These are phyloP conservation scores for Ginglymostoma cirratum DNA, from an alignment of 2,113 vertebrate species.

Conservation along the genomic window DNA sequence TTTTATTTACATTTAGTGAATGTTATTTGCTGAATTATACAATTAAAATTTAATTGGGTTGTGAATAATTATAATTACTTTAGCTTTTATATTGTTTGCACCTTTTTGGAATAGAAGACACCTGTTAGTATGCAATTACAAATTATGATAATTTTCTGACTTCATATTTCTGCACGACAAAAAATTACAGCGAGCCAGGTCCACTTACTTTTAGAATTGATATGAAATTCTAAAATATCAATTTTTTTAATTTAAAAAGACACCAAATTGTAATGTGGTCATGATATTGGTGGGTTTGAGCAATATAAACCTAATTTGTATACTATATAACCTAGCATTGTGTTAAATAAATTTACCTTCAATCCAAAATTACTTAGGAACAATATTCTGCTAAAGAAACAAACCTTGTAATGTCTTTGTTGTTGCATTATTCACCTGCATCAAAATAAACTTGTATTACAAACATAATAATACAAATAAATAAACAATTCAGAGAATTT, in stretches of 20 bases:
- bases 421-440: slow-evolving; percentile 21
- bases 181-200: too few relatives aligned
- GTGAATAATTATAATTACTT: neutral
- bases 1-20: neutral
- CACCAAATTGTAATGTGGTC: too few relatives aligned
- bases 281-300: too few relatives aligned
- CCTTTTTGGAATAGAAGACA: neutral
- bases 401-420: slow-evolving; percentile 28
- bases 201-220: too few relatives aligned
- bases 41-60: neutral
- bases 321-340: neutral
- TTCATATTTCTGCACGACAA: neutral
- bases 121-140: neutral
- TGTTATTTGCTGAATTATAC: neutral
- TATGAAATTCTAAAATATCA: too few relatives aligned
- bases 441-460: slow-evolving; percentile 17
- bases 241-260: too few relatives aligned
- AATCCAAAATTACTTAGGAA: neutral
- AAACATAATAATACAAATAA: slow-evolving; percentile 11
- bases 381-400: neutral
- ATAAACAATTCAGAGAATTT: neutral
- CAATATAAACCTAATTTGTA: too few relatives aligned
- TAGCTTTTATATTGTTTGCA: neutral
- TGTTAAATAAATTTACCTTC: slow-evolving; percentile 15
- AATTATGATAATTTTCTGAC: neutral